phyloP scores from a whole-genome alignment of 2,888 invertebrate genomes.

The Acanthosepion lycidas region DNA sequence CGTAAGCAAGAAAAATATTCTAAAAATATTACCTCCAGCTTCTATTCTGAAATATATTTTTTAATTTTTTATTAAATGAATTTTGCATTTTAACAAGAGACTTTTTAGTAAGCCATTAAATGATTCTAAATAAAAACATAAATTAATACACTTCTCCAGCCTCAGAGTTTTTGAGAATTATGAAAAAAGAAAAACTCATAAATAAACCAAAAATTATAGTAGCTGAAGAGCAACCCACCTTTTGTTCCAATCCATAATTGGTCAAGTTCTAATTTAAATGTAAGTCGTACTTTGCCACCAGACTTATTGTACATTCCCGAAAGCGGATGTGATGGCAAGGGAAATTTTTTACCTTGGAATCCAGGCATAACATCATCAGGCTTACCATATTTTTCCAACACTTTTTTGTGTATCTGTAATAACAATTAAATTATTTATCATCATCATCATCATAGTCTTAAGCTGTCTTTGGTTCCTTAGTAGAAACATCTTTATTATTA shows the following conservation, averaged over 20 bases:
- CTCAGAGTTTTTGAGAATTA: too few species aligned
- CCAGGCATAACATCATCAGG: constrained; percentile 93
- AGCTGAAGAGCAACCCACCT: constrained; percentile 68
- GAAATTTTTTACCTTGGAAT: constrained; percentile 85
- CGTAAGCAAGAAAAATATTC: too few species aligned
- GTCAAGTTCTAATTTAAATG: constrained; percentile 92
- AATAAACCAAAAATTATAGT: not conserved
- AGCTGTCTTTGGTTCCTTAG: too few species aligned
- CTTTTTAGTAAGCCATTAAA: too few species aligned
- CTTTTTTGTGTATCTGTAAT: constrained; percentile 83
- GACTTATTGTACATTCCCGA: constrained; percentile 93
- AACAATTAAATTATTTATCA: constrained; percentile 46
- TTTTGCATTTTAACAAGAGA: too few species aligned
- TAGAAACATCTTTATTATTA: too few species aligned
- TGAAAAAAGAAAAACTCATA: not conserved
- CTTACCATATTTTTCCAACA: constrained; percentile 87
- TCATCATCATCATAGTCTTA: too few species aligned
- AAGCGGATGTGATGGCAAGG: constrained; percentile 86
- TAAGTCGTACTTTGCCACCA: constrained; percentile 90
- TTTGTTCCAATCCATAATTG: constrained; percentile 94
- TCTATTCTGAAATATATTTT: too few species aligned
- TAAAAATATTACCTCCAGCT: too few species aligned
- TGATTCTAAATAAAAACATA: too few species aligned
- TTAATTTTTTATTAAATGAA: too few species aligned
- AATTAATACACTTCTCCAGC: too few species aligned